Evolutionary conservation across 2,797 vertebrate species (phyloP).

Genomic region (Pelochelys cantorii): DNA sequence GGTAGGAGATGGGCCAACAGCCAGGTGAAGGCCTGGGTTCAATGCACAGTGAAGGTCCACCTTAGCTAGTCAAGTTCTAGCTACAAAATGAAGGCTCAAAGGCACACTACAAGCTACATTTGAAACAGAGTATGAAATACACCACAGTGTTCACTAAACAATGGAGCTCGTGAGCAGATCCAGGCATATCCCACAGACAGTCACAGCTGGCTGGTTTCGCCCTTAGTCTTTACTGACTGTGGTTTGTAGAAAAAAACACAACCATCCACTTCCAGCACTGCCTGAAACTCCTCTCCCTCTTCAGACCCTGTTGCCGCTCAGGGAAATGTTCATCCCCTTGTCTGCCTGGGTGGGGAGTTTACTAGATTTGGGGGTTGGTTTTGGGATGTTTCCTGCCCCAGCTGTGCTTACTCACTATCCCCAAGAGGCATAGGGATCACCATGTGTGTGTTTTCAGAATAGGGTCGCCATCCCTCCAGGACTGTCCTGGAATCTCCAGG

Average conservation of each 20-base stretch:
- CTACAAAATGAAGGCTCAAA: background rate
- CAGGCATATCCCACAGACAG: background rate
- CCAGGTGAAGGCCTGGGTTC: background rate
- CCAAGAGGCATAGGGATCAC: background rate
- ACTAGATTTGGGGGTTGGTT: background rate
- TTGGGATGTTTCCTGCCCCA: background rate
- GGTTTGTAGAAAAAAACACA: accelerated
- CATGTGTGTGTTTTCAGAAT: background rate
- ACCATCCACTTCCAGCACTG: accelerated
- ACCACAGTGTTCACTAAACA: background rate
- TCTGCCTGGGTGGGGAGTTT: background rate
- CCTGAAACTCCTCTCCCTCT: background rate
- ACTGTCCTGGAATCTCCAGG: too few relatives aligned
- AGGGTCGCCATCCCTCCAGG: too few relatives aligned
- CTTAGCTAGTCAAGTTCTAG: background rate
- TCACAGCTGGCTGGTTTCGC: accelerated
- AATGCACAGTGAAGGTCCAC: background rate
- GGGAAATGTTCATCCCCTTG: background rate
- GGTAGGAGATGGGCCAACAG: background rate
- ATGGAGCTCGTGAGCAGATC: background rate
- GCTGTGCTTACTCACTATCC: background rate
- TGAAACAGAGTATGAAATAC: background rate
- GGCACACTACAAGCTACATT: background rate
- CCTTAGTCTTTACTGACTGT: background rate
- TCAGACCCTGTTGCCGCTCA: too few relatives aligned